Base-by-base conservation (phyloP, 2,797 vertebrate genomes). In the Graptemys geographica region DNA sequence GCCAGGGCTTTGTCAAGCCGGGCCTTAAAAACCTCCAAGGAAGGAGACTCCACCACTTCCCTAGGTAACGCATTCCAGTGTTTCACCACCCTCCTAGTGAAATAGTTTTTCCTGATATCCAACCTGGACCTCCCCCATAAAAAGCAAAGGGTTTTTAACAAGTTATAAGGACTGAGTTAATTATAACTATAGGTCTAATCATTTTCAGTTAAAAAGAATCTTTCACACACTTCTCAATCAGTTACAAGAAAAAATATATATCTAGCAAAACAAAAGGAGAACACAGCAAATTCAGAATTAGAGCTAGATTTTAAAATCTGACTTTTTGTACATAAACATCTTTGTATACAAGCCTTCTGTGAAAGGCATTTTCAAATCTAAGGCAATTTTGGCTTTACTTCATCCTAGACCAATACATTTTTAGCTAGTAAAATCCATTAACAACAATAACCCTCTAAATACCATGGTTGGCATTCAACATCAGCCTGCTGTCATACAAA, bases 221-320 rank as follows among this genome's bases (percentile, higher is more conserved):
- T 31, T 79, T 82, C 0, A 10, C n/a, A 11, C 27, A 0, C 44
- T 92, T 89, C 31, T 83, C 13, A 37, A 0, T 55, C 78, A 13
- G 0, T 72, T 90, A 47, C 5, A 5, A 83, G 37, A 47, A 78
- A 0, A 72, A n/a, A 84, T 10, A 47, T 11, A 47, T 74, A 84
- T 10, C 3, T 8, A 47, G 8, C n/a, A 85, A 83, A 92, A 72
- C 51, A 3, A 0, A 44, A 52, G 87, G 76, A 28, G 74, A 76
- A 76, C 4, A 79, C 25, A 4, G 84, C 55, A 6, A 37, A 49
- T 69, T 86, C 18, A 81, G 2, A 0, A 0, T 19, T 7, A 37
- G 57, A 49, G 1, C 0, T 59, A 65, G 1, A 79, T 69, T 82
- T 78, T 57, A 18, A 49, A 76, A 47, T 82, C 88, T 84, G 25